Percentiles rank a stretch among this genome's conserved stretches.
Evolutionary conservation across 2,797 vertebrate species (phyloP).

Genomic region (Coreius guichenoti): DNA sequence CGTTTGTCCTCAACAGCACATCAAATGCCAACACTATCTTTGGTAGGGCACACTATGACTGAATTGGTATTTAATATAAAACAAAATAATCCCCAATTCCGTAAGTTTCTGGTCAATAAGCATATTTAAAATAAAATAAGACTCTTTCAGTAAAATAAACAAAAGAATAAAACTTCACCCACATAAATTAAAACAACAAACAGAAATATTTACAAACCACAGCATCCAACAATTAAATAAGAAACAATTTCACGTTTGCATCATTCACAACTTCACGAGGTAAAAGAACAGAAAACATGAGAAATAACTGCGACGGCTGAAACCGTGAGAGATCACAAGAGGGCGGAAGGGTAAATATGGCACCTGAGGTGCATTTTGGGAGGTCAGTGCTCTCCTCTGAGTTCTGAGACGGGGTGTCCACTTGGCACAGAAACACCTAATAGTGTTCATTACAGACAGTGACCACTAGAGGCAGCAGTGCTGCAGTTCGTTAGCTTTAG

Average conservation of each 20-base stretch:
- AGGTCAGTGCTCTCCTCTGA: conserved; percentile 38
- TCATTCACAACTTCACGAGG: conserved; percentile 66
- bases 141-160: conserved; percentile 61
- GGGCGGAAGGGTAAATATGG: conserved; percentile 66
- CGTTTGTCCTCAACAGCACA: conserved; percentile 37
- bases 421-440: conserved; percentile 30
- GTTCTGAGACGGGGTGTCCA: conserved; percentile 27
- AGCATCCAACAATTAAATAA: conserved; percentile 76
- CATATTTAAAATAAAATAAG: conserved; percentile 70
- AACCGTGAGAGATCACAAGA: conserved; percentile 51
- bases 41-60: conserved; percentile 43
- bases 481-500: conserved; percentile 66
- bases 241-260: conserved; percentile 65
- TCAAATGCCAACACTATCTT: conserved; percentile 35
- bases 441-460: conserved; percentile 40
- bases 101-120: conserved; percentile 47
- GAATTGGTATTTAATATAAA: conserved; percentile 32
- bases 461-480: conserved; percentile 23
- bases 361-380: conserved; percentile 62
- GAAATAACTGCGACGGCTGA: not conserved
- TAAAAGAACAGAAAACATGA: conserved; percentile 48
- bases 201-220: conserved; percentile 79
- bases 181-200: conserved; percentile 79
- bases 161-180: conserved; percentile 68
- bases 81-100: not conserved